Evolutionary conservation across 2,888 invertebrate genomes (phyloP), one percentile per base, ranked within the genome.

Genomic region (Pogonocherus hispidulus): DNA sequence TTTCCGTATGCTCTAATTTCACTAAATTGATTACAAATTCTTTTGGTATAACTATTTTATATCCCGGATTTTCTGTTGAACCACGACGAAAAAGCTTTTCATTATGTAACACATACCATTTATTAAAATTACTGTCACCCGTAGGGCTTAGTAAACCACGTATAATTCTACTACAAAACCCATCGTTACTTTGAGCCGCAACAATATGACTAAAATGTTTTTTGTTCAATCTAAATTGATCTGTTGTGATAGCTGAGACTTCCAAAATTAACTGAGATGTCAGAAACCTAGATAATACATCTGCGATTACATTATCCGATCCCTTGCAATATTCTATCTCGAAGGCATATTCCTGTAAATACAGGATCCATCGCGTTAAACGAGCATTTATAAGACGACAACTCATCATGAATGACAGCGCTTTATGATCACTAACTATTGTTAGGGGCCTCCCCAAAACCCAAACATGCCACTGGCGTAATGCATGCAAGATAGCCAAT

Each of bases 401-500:
- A 5, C 41, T 37, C 23, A 52, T 35, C n/a, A 63, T 52, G 19
- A 51, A 63, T 1, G 63, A 63, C n/a, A 52, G 47, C 3, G 63
- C 11, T 22, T 41, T 55, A 20, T 55, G 55, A n/a, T 55, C 55
- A 6, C 37, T 41, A 19, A 55, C 18, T 20, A 55, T n/a, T 1
- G 55, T 55, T 5, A 55, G 32, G 4, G 23, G 9, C 16, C 52
- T 27, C 2, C 52, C 52, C 8, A 52, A 20, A 8, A 52, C 32
- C n/a, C 23, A 52, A 9, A 52, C 18, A 3, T 32, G 14, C 52
- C 52, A 52, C n/a, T 52, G 37, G 8, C 37, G 37, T n/a, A 37
- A 9, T 8, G 37, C 67, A 49, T 70, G 78, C 0, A 81, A 72
- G 3, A 80, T 65, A 0, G 78, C 77, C 11, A 74, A 72, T 3